Conservation (phyloP, 2,113 vertebrate genomes). For the Phainopepla nitens region DNA sequence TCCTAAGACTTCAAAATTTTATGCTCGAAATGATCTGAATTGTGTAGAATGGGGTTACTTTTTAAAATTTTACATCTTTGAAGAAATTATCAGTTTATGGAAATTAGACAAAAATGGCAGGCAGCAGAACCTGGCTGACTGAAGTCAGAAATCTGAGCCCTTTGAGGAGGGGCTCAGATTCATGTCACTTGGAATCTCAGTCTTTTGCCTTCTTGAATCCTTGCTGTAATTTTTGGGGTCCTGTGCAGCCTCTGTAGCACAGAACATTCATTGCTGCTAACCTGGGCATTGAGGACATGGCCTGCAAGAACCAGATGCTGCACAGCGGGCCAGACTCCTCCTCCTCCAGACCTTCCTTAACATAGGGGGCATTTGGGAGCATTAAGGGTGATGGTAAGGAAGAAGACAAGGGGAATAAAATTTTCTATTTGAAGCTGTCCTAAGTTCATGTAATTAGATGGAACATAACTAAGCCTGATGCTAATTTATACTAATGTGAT, state of each 20-base stretch:
- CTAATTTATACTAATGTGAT: neutral
- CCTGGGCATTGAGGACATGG: neutral
- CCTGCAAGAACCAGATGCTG: neutral
- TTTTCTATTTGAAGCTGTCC: neutral
- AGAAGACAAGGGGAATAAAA: neutral
- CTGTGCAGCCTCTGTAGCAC: neutral
- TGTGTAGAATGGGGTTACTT: neutral
- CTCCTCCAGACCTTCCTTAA: neutral
- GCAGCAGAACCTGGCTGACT: neutral
- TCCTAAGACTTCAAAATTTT: neutral
- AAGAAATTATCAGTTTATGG: neutral
- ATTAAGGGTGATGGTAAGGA: neutral
- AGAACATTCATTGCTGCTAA: neutral
- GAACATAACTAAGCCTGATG: neutral
- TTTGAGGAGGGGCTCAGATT: neutral
- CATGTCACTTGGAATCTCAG: neutral
- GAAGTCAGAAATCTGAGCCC: neutral
- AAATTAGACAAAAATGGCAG: neutral
- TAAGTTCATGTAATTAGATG: neutral
- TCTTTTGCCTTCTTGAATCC: neutral
- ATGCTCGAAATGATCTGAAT: neutral
- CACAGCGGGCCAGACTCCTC: neutral
- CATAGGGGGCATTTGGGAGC: neutral
- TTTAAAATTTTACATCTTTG: neutral
- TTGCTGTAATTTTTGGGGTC: neutral